Conservation (phyloP, 2,797 vertebrate genomes). For the Sternarchorhynchus goeldii region DNA sequence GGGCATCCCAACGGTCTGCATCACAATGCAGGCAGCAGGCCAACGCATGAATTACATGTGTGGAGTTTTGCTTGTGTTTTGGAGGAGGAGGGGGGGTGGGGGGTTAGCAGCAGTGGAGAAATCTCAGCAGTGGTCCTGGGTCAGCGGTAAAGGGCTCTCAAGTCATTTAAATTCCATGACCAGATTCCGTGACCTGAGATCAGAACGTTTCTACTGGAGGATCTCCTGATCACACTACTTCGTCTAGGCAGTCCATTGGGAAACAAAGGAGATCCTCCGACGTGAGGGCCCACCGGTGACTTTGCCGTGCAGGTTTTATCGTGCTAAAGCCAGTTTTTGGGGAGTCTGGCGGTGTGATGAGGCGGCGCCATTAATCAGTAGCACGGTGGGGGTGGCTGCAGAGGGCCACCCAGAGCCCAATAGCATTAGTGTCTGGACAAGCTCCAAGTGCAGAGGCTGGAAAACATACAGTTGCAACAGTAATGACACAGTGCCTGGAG, state of each 20-base stretch:
- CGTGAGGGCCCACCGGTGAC: background rate
- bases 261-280: background rate
- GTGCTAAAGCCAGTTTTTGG: background rate
- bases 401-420: slow-evolving; percentile 52
- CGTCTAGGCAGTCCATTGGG: background rate
- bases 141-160: background rate
- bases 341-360: background rate
- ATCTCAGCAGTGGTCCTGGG: background rate
- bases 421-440: slow-evolving; percentile 61
- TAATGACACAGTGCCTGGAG: slow-evolving; percentile 40
- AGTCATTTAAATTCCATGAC: background rate
- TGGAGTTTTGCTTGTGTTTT: no score
- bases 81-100: no score
- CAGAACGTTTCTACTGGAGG: background rate
- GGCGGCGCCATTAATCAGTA: slow-evolving; percentile 45
- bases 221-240: background rate
- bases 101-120: no score
- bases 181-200: background rate
- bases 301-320: background rate
- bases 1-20: background rate
- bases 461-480: slow-evolving; percentile 50
- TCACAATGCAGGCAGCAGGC: background rate
- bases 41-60: no score
- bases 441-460: slow-evolving; percentile 58
- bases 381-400: slow-evolving; percentile 31